These are phyloP conservation scores for Auanema freiburgensis DNA, from an alignment of 2,888 invertebrate genomes.

Conservation along the genomic window DNA sequence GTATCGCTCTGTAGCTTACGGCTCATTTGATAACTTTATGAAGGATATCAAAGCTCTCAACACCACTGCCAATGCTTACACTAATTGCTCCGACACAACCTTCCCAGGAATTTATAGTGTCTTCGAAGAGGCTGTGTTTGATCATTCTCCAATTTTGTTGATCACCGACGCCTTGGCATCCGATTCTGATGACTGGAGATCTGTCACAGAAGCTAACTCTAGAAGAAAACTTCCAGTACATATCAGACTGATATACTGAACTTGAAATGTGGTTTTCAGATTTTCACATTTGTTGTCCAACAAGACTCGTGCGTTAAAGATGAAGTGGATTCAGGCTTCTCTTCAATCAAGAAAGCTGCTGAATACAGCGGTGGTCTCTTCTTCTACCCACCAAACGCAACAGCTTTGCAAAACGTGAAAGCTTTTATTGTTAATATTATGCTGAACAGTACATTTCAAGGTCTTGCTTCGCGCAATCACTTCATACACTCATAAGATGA, in stretches of 20 bases:
- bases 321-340: constrained; percentile 36
- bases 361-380: constrained; percentile 44
- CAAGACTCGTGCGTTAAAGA: constrained; percentile 36
- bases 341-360: constrained; percentile 33
- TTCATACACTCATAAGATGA: constrained; percentile 42
- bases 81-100: constrained; percentile 23
- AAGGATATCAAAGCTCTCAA: constrained; percentile 21
- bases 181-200: constrained; percentile 41
- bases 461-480: constrained; percentile 31
- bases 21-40: constrained; percentile 24
- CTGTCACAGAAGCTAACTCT: constrained; percentile 42
- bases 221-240: constrained; percentile 40
- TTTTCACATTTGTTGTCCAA: constrained; percentile 38
- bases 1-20: not conserved
- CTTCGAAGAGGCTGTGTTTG: constrained; percentile 35
- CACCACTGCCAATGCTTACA: not conserved
- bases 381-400: constrained; percentile 16
- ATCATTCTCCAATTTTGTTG: constrained; percentile 51
- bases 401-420: not conserved
- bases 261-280: constrained; percentile 21
- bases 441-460: not conserved
- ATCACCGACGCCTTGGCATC: constrained; percentile 51
- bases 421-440: not conserved
- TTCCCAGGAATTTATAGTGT: constrained; percentile 30
- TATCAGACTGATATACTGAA: not conserved